phyloP scores from a whole-genome alignment of 2,888 invertebrate genomes.

The Seira musarum region DNA sequence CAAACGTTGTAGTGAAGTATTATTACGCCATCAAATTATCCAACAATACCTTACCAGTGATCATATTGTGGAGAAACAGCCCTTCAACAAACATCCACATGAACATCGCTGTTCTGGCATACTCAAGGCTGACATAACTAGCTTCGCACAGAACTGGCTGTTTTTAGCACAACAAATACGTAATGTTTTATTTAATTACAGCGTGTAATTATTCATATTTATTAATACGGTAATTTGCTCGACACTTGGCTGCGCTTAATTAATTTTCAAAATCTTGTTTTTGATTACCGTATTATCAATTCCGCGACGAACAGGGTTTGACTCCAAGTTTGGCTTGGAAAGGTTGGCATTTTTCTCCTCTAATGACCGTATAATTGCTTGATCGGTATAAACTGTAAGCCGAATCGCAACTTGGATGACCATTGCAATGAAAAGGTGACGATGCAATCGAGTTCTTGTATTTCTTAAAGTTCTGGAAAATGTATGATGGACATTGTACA shows the following conservation, averaged over 20 bases:
- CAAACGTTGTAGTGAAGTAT: no score
- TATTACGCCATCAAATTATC: no score
- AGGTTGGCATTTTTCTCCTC: neutral
- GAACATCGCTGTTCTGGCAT: slow-evolving; percentile 91
- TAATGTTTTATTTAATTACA: no score
- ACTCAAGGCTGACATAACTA: slow-evolving; percentile 87
- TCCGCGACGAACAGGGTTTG: slow-evolving; percentile 72
- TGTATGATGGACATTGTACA: no score
- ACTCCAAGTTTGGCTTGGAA: no score
- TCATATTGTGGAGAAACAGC: slow-evolving; percentile 87
- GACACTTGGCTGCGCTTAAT: no score
- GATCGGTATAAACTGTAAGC: slow-evolving; percentile 83
- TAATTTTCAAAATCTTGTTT: no score
- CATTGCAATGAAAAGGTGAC: slow-evolving; percentile 88
- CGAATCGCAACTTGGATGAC: slow-evolving; percentile 83
- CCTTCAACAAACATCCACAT: slow-evolving; percentile 99
- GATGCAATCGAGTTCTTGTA: slow-evolving; percentile 88
- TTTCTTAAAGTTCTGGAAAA: slow-evolving; percentile 83
- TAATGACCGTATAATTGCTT: slow-evolving; percentile 75
- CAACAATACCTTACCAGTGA: slow-evolving; percentile 79
- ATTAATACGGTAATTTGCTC: no score
- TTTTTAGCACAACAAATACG: no score
- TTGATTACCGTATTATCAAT: slow-evolving; percentile 83
- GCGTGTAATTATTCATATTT: no score
- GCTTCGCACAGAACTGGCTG: slow-evolving; percentile 87